Conservation (phyloP, 2,113 vertebrate species). For the Heliornis fulica region DNA sequence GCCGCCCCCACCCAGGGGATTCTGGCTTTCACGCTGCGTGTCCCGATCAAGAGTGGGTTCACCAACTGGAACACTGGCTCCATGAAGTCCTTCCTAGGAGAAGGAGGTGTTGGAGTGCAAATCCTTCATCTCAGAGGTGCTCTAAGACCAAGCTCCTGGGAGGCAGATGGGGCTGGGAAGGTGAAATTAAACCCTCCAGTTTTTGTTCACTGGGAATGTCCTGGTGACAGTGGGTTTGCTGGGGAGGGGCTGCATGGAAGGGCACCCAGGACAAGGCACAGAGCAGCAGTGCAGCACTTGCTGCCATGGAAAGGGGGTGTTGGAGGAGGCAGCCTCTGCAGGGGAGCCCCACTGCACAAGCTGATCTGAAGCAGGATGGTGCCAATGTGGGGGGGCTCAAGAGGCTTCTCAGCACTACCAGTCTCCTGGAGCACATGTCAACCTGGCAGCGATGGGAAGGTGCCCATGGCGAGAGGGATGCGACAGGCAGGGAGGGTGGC, state of each 20-base stretch:
- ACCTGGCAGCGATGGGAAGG: background rate
- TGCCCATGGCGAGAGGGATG: background rate
- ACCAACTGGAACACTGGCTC: background rate
- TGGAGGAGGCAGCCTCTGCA: rapidly evolving
- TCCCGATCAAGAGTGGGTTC: background rate
- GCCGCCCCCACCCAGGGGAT: background rate
- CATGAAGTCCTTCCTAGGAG: background rate
- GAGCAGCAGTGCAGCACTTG: background rate
- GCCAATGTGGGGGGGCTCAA: background rate
- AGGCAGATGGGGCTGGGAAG: background rate
- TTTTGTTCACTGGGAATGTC: background rate
- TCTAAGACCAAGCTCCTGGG: background rate
- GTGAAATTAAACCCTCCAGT: background rate
- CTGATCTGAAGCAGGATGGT: background rate
- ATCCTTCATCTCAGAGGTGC: rapidly evolving
- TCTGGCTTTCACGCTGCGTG: constrained; percentile 9
- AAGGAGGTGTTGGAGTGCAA: rapidly evolving
- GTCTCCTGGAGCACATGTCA: background rate
- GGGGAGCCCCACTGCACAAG: background rate
- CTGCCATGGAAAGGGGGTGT: background rate
- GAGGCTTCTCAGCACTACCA: background rate
- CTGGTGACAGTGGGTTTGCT: background rate
- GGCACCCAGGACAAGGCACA: background rate
- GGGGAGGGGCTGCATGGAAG: background rate
- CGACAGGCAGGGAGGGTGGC: background rate